These are phyloP conservation scores for Stratiolaelaps scimitus DNA, from an alignment of 1,140 invertebrate species.

Conservation along the genomic window DNA sequence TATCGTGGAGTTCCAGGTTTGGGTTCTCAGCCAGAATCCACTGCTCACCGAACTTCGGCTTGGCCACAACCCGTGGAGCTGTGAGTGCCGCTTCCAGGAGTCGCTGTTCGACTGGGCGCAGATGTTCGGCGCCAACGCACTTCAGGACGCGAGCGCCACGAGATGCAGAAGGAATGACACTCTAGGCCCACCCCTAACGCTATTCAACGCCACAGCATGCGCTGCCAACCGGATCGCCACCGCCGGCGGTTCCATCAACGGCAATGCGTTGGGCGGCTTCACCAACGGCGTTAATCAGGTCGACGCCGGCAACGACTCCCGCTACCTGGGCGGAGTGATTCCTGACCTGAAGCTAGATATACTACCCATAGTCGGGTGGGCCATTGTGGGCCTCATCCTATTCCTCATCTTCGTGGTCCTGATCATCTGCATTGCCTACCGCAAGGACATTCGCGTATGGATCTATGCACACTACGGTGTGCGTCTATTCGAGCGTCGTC, in stretches of 20 bases:
- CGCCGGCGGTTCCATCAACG: conserved; percentile 52
- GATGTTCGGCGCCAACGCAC: conserved; percentile 29
- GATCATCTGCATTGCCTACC: conserved; percentile 62
- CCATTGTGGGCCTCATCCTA: conserved; percentile 35
- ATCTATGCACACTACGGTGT: conserved; percentile 46
- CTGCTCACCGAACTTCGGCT: conserved; percentile 57
- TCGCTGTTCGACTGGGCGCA: conserved; percentile 65
- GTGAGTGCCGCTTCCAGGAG: conserved; percentile 74
- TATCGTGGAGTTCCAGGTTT: conserved; percentile 63
- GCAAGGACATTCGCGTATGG: conserved; percentile 46
- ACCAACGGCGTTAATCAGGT: conserved; percentile 61
- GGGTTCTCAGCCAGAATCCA: conserved; percentile 61
- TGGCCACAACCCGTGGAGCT: conserved; percentile 71
- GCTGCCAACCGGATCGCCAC: conserved; percentile 60
- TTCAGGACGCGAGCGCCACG: conserved; percentile 52
- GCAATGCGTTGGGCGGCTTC: conserved; percentile 69
- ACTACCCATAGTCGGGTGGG: conserved; percentile 54
- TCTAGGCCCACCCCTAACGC: conserved; percentile 41
- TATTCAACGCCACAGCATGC: conserved; percentile 33
- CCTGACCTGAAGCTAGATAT: conserved; percentile 42
- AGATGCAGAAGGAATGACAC: conserved; percentile 49
- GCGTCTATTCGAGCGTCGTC: conserved; percentile 50
- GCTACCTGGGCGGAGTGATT: conserved; percentile 26
- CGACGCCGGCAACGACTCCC: conserved; percentile 54
- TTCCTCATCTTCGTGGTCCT: conserved; percentile 39